Conservation (phyloP, 2,888 invertebrate genomes). For the Kryphioiulus occultus region DNA sequence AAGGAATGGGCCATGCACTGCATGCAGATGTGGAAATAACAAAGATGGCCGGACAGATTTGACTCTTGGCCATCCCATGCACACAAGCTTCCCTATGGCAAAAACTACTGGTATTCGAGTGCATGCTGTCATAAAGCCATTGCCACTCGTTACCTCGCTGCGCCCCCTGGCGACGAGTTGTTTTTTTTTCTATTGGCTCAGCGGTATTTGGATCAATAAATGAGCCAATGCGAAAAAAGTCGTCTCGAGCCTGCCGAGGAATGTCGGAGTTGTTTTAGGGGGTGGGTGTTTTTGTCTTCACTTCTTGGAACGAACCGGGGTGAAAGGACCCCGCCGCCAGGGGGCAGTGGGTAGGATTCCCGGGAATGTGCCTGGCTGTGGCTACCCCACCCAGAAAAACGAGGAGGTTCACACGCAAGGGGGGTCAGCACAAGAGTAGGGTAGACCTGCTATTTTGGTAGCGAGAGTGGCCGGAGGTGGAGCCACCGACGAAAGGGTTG, state of each 20-base stretch:
- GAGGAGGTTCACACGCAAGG: background rate
- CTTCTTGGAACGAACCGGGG: constrained; percentile 10
- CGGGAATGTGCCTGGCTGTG: background rate
- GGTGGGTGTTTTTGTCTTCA: background rate
- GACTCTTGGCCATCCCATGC: too few species aligned
- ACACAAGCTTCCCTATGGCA: too few species aligned
- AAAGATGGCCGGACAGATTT: too few species aligned
- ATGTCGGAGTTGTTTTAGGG: background rate
- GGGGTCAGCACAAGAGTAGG: background rate
- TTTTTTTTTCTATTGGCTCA: background rate
- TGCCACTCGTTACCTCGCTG: background rate
- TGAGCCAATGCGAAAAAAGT: background rate
- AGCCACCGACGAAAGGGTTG: background rate
- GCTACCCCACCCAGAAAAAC: background rate
- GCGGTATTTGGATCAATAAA: background rate
- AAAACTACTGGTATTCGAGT: too few species aligned
- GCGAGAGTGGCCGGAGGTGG: too few species aligned
- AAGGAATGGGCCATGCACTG: too few species aligned
- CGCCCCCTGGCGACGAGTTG: background rate
- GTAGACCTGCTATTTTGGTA: background rate
- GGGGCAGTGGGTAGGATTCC: background rate
- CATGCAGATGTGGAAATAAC: too few species aligned
- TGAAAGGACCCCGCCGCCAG: constrained; percentile 35
- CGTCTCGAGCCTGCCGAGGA: background rate
- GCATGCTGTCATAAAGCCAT: too few species aligned